Percentiles rank a stretch among this genome's conserved stretches.
Conservation (phyloP, 1,140 invertebrate genomes). For the Apolygus lucorum region DNA sequence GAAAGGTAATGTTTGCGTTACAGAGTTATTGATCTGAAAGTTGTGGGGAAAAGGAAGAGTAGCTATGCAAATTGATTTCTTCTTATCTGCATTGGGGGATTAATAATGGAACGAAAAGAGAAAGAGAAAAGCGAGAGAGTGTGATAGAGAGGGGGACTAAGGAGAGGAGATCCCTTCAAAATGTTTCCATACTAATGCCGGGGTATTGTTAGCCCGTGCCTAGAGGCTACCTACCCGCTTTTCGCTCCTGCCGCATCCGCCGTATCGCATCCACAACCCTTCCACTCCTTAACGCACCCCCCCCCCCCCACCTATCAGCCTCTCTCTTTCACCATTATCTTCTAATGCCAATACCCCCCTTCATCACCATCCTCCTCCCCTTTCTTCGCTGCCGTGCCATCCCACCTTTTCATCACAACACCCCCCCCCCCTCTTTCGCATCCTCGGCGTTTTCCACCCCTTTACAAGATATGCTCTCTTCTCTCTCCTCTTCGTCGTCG, state of each 20-base stretch:
- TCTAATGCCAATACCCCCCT: background rate
- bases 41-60: background rate
- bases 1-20: background rate
- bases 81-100: slow-evolving; percentile 20
- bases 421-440: background rate
- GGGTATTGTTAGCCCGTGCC: slow-evolving; percentile 13
- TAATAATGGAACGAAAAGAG: slow-evolving; percentile 16
- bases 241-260: background rate
- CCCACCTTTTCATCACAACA: background rate
- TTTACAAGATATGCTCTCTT: no score
- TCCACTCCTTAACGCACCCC: background rate
- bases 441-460: no score
- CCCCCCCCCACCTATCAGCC: background rate
- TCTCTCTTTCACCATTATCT: slow-evolving; percentile 5
- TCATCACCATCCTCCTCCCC: no score
- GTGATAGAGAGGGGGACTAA: background rate
- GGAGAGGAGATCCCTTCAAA: slow-evolving; percentile 12
- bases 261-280: background rate
- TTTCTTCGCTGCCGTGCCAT: background rate
- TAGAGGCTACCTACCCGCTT: slow-evolving; percentile 4
- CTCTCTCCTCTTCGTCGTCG: no score
- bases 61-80: slow-evolving; percentile 20
- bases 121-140: slow-evolving; percentile 12
- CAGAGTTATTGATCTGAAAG: background rate
- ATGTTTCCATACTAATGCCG: slow-evolving; percentile 19